These are phyloP conservation scores for Tipula unca DNA, from an alignment of 2,888 invertebrate species.

Conservation along the genomic window DNA sequence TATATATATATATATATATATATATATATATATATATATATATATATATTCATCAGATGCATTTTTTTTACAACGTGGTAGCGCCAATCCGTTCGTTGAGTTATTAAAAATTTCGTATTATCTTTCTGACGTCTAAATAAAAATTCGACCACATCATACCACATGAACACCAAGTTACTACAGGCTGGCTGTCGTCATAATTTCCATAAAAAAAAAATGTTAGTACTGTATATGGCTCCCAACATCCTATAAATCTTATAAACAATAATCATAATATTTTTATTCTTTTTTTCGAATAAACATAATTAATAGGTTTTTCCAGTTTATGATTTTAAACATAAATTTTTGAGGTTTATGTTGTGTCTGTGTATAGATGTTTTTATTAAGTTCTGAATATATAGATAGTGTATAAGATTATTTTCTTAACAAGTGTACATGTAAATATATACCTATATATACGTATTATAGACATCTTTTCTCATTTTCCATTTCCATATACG, in stretches of 20 bases:
- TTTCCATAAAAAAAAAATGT: neutral
- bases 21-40: neutral
- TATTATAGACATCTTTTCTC: no score
- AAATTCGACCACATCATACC: neutral
- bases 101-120: neutral
- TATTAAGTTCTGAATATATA: neutral
- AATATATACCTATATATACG: no score
- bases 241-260: neutral
- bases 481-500: no score
- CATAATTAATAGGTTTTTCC: conserved; percentile 14
- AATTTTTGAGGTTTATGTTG: neutral
- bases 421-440: neutral
- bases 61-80: neutral
- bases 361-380: neutral
- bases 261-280: neutral
- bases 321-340: conserved; percentile 8
- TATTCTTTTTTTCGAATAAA: neutral
- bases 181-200: neutral
- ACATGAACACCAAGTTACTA: neutral
- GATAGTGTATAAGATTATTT: neutral
- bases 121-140: neutral
- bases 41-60: neutral
- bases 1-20: no score
- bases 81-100: neutral
- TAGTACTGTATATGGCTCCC: neutral